Conservation (phyloP, 2,888 invertebrate species). For the Chironomus riparius region DNA sequence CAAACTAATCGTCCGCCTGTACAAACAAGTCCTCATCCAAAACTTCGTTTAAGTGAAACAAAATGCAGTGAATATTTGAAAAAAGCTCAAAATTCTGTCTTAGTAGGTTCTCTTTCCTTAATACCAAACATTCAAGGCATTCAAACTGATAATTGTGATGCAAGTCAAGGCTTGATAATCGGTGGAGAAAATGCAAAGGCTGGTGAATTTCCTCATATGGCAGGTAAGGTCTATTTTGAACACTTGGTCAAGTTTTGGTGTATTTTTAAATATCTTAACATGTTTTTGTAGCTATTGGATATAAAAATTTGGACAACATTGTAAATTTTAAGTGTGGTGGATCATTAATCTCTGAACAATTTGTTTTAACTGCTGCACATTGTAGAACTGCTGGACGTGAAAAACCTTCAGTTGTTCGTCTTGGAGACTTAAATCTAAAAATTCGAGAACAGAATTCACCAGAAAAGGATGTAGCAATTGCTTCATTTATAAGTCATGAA, state of each 20-base stretch:
- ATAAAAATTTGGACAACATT: constrained; percentile 32
- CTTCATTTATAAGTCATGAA: not conserved
- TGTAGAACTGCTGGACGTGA: constrained; percentile 40
- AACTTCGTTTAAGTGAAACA: too few relatives aligned
- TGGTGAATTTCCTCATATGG: constrained; percentile 29
- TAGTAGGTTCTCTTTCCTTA: not conserved
- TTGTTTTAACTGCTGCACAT: constrained; percentile 51
- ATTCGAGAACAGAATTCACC: not conserved
- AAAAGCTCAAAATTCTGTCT: not conserved
- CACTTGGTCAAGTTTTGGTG: too few relatives aligned
- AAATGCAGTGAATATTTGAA: not conserved
- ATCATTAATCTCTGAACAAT: constrained; percentile 46
- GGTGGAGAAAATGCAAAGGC: not conserved
- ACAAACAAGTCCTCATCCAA: too few relatives aligned
- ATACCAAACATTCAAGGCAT: too few relatives aligned
- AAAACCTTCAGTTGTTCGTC: not conserved
- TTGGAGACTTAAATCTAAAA: not conserved
- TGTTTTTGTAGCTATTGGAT: constrained; percentile 35
- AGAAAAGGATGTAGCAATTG: not conserved
- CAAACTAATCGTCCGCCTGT: too few relatives aligned
- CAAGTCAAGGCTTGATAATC: not conserved
- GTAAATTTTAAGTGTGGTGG: constrained; percentile 40
- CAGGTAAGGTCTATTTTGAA: constrained; percentile 23
- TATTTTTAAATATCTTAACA: too few relatives aligned
- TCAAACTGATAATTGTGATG: not conserved